A percentile compares a stretch with the other conserved stretches of the same genome.
phyloP scores from a whole-genome alignment of 2,797 vertebrate genomes.

The Hippoglossus hippoglossus region DNA sequence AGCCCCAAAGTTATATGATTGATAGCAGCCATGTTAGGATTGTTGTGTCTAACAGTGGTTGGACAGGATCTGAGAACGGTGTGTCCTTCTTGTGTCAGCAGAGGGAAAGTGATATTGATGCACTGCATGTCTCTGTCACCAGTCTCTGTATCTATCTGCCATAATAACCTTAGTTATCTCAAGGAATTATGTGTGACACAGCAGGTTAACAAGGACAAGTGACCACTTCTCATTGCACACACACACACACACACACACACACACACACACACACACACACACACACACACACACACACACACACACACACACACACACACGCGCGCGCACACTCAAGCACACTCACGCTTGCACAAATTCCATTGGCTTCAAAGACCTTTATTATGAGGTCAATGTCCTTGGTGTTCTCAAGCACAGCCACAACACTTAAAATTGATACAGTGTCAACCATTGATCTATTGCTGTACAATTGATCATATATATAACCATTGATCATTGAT shows the following conservation, averaged over 20 bases:
- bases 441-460: conserved; percentile 5
- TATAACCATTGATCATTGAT: not conserved
- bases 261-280: conserved; percentile 1
- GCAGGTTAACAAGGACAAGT: conserved; percentile 49
- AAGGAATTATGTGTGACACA: conserved; percentile 25
- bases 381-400: conserved; percentile 40
- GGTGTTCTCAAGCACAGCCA: not conserved
- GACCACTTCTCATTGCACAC: conserved; percentile 44
- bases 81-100: conserved; percentile 57
- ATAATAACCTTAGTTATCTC: conserved; percentile 41
- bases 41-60: not conserved
- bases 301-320: conserved; percentile 3
- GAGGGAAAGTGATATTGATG: conserved; percentile 51
- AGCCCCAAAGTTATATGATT: not conserved
- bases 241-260: not conserved
- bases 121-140: conserved; percentile 5
- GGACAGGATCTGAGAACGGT: conserved; percentile 1
- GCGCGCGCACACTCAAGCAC: conserved; percentile 4
- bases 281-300: conserved; percentile 1
- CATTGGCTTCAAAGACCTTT: conserved; percentile 16
- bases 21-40: not conserved
- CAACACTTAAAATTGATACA: not conserved
- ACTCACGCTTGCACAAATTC: conserved; percentile 13
- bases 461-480: conserved; percentile 1
- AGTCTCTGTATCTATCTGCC: conserved; percentile 32